Conservation (phyloP, 2,888 invertebrate species). For the Euproctis similis region DNA sequence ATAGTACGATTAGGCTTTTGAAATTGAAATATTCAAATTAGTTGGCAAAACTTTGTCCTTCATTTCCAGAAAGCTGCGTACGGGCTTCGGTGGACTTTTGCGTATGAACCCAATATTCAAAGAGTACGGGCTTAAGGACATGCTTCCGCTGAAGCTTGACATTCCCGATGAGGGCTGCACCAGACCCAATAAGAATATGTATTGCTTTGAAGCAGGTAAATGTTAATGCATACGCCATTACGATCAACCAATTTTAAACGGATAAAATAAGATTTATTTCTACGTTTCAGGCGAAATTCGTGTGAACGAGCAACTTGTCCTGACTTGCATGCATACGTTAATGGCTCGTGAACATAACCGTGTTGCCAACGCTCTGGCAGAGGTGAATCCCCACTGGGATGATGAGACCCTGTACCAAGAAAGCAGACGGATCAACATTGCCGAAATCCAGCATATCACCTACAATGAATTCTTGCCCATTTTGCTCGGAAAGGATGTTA, state of each 20-base stretch:
- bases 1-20: too few species aligned
- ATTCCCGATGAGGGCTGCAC: constrained; percentile 95
- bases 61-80: constrained; percentile 81
- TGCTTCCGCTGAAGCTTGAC: constrained; percentile 90
- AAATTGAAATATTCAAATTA: too few species aligned
- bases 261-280: not conserved
- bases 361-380: constrained; percentile 83
- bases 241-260: too few species aligned
- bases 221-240: too few species aligned
- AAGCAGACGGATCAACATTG: constrained; percentile 87
- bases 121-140: constrained; percentile 90
- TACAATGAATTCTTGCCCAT: constrained; percentile 94
- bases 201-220: constrained; percentile 92
- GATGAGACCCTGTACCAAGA: constrained; percentile 95
- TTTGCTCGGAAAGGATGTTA: constrained; percentile 90
- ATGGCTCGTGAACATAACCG: constrained; percentile 95
- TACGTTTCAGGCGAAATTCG: constrained; percentile 85
- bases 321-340: constrained; percentile 93
- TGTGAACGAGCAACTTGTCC: constrained; percentile 92
- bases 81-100: constrained; percentile 87
- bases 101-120: constrained; percentile 93
- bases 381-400: constrained; percentile 94
- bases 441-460: constrained; percentile 91
- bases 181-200: constrained; percentile 91
- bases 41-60: too few species aligned